A percentile compares a stretch with the other conserved stretches of the same genome.
phyloP scores from a whole-genome alignment of 2,888 invertebrate species.

The Andrena haemorrhoa region DNA sequence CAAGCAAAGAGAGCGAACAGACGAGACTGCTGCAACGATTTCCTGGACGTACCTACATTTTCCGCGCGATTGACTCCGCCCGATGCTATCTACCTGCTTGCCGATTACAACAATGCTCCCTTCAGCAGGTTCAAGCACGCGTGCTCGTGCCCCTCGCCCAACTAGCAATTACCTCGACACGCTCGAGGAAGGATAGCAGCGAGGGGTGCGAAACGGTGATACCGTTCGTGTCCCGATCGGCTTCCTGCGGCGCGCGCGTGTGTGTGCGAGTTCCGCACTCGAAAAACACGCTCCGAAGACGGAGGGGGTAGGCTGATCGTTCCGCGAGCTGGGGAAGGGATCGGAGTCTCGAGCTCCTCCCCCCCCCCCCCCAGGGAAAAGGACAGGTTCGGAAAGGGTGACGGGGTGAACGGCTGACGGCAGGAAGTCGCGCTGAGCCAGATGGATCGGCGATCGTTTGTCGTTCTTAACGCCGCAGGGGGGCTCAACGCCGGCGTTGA shows the following conservation, averaged over 20 bases:
- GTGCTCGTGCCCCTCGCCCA: constrained; percentile 38
- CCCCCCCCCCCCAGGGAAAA: constrained; percentile 23
- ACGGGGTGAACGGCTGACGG: constrained; percentile 62
- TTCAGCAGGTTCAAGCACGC: constrained; percentile 57
- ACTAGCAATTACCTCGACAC: constrained; percentile 65
- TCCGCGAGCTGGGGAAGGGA: constrained; percentile 58
- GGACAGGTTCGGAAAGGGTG: constrained; percentile 49
- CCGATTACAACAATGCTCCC: constrained; percentile 48
- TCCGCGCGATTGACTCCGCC: constrained; percentile 41
- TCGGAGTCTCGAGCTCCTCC: constrained; percentile 50
- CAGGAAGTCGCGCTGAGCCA: constrained; percentile 81
- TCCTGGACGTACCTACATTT: constrained; percentile 42
- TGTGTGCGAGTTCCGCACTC: constrained; percentile 38
- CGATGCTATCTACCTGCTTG: constrained; percentile 55
- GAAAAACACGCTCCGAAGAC: constrained; percentile 57
- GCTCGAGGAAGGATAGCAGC: constrained; percentile 49
- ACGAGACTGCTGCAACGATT: neutral
- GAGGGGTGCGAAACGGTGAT: constrained; percentile 52
- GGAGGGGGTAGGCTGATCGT: constrained; percentile 45
- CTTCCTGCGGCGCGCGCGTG: neutral
- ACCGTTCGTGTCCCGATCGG: constrained; percentile 33
- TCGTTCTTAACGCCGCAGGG: constrained; percentile 83
- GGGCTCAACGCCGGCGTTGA: constrained; percentile 81
- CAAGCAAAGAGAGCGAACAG: neutral
- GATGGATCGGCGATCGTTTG: constrained; percentile 84